These are phyloP conservation scores for Actenoides lindsayi DNA, from an alignment of 2,113 vertebrate species.

Conservation along the genomic window DNA sequence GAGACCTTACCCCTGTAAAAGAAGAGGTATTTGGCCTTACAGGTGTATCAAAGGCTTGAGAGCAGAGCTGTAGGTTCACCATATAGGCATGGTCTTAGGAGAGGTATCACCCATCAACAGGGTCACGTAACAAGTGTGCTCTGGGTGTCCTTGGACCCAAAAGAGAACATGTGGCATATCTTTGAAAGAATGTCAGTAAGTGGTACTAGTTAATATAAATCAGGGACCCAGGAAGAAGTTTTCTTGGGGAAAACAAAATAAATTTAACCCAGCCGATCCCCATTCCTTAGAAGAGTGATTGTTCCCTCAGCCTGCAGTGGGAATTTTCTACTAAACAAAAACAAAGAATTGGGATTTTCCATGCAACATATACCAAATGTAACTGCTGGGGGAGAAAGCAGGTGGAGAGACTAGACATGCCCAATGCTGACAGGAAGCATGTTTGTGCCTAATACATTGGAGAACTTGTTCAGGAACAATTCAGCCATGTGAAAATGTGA, in stretches of 20 bases:
- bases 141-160: background rate
- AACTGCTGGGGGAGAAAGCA: background rate
- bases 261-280: background rate
- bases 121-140: fast-evolving
- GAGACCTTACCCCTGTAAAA: background rate
- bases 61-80: background rate
- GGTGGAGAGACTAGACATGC: constrained; percentile 8
- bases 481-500: background rate
- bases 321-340: background rate
- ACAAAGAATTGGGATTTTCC: background rate
- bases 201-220: background rate
- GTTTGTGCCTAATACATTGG: constrained; percentile 1
- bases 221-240: fast-evolving
- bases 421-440: background rate
- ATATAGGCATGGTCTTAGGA: background rate
- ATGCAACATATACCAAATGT: background rate
- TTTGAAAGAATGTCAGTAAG: background rate
- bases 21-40: background rate
- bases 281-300: background rate
- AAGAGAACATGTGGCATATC: background rate
- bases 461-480: constrained; percentile 2
- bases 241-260: background rate
- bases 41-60: background rate
- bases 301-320: background rate
- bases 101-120: background rate